These are phyloP conservation scores for Lordiphosa collinella DNA, from an alignment of 1,140 invertebrate species.

Conservation along the genomic window DNA sequence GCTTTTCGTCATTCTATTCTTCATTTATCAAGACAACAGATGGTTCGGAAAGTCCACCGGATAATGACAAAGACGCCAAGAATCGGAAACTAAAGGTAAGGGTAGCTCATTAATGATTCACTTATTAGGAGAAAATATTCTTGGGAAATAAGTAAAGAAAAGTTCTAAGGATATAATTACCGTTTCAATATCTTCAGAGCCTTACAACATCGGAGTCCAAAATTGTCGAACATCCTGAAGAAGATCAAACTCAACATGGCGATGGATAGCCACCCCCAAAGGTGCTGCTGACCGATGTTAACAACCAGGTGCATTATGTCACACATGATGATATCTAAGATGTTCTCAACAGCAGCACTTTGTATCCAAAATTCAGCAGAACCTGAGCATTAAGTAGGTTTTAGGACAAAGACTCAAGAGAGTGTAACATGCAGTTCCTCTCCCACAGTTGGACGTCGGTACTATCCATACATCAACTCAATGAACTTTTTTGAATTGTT, in stretches of 20 bases:
- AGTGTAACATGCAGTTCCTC: too few species aligned
- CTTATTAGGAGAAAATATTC: too few species aligned
- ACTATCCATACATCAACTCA: not conserved
- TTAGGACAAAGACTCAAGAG: not conserved
- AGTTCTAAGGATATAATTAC: too few species aligned
- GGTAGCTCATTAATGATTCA: too few species aligned
- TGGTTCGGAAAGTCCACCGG: slow-evolving; percentile 69
- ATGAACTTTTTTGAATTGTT: not conserved
- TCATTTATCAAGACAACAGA: slow-evolving; percentile 82
- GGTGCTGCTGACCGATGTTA: slow-evolving; percentile 32
- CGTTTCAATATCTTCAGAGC: slow-evolving; percentile 14
- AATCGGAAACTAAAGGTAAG: slow-evolving; percentile 64
- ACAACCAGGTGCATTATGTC: slow-evolving; percentile 18
- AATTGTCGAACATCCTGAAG: slow-evolving; percentile 63
- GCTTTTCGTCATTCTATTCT: slow-evolving; percentile 82
- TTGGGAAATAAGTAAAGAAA: too few species aligned
- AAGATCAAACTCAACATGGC: slow-evolving; percentile 67
- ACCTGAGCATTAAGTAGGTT: slow-evolving; percentile 4
- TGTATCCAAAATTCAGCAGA: not conserved
- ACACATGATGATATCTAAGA: slow-evolving; percentile 14
- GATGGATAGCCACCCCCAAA: slow-evolving; percentile 42
- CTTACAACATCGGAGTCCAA: slow-evolving; percentile 26
- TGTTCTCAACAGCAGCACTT: slow-evolving; percentile 3
- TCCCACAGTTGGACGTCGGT: slow-evolving; percentile 3
- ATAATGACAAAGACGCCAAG: slow-evolving; percentile 68